Conservation (phyloP, 2,797 vertebrate genomes). For the Sebastes matsubarae region DNA sequence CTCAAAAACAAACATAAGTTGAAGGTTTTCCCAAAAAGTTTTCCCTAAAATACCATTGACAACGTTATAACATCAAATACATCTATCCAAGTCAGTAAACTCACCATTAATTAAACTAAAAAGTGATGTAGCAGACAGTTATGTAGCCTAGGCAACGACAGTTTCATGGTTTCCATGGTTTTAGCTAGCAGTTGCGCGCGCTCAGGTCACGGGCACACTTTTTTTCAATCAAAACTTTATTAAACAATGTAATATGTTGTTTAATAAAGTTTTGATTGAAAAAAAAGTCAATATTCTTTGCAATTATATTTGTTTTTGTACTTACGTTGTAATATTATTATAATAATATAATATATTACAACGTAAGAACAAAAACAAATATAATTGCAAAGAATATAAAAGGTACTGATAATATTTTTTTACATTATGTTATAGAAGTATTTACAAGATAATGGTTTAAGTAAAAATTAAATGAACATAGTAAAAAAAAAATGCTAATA, state of each 20-base stretch:
- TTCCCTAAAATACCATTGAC: not conserved
- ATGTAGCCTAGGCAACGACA: not conserved
- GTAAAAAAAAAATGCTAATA: not conserved
- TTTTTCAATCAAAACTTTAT: conserved; percentile 50
- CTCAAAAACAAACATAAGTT: not conserved
- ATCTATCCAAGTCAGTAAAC: rapidly evolving
- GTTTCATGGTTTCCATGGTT: not conserved
- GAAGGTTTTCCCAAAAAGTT: not conserved
- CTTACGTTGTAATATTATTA: too few species aligned
- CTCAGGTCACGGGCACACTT: not conserved
- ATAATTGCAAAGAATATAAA: not conserved
- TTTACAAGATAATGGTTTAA: not conserved
- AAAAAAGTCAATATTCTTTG: too few species aligned
- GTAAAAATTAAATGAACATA: not conserved
- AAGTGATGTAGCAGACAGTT: not conserved
- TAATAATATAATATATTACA: not conserved
- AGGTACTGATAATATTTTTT: not conserved
- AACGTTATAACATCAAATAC: not conserved
- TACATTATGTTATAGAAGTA: not conserved
- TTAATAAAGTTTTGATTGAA: too few species aligned
- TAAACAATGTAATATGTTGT: not conserved
- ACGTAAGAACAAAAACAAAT: not conserved
- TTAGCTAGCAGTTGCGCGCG: too few species aligned
- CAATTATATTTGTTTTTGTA: too few species aligned
- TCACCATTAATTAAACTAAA: not conserved